Evolutionary conservation across 2,797 vertebrate genomes (phyloP).

Genomic region (Eulemur rubriventer): DNA sequence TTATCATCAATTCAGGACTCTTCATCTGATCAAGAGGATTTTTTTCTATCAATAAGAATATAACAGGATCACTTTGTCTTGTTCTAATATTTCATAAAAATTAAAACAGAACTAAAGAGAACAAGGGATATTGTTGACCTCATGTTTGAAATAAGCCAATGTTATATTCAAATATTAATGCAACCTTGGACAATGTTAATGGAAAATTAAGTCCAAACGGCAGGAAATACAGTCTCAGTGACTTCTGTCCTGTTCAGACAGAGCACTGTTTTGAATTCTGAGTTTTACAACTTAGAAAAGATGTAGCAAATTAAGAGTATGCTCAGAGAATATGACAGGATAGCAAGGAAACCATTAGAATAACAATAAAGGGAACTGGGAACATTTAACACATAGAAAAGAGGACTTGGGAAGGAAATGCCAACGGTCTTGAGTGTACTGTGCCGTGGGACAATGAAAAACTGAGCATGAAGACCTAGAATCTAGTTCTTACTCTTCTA

Average conservation of each 20-base stretch:
- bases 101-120: slow-evolving; percentile 29
- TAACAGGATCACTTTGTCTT: neutral
- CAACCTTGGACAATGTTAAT: slow-evolving; percentile 15
- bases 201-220: slow-evolving; percentile 40
- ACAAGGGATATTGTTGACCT: neutral
- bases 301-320: neutral
- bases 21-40: neutral
- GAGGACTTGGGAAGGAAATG: neutral
- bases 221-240: neutral
- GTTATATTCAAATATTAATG: slow-evolving; percentile 25
- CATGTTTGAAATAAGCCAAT: slow-evolving; percentile 12
- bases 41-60: neutral
- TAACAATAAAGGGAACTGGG: neutral
- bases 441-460: neutral
- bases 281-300: slow-evolving; percentile 38
- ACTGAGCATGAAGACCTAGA: neutral
- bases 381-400: neutral
- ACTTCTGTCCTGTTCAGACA: neutral
- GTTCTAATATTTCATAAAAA: neutral
- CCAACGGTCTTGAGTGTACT: accelerated
- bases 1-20: neutral
- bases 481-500: neutral
- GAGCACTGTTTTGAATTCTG: slow-evolving; percentile 38
- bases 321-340: neutral
- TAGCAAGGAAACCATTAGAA: neutral